Conservation (phyloP, 2,888 invertebrate species). For the Sphaerophoria taeniata region DNA sequence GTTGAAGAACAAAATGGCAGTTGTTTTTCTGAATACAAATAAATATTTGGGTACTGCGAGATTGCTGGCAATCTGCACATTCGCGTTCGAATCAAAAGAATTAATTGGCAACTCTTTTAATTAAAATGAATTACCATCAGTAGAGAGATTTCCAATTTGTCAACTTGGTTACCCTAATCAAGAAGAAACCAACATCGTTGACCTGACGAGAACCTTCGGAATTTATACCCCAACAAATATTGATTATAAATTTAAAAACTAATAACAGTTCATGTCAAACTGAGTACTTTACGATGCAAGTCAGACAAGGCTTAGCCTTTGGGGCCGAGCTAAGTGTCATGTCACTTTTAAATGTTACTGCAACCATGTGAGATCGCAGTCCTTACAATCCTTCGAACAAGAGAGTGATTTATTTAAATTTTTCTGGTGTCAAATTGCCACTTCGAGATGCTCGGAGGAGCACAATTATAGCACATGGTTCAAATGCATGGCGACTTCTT, state of each 20-base stretch:
- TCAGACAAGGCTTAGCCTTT: constrained; percentile 37
- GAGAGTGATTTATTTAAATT: constrained; percentile 69
- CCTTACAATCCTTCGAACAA: constrained; percentile 41
- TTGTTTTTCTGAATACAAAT: constrained; percentile 29
- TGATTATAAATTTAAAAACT: constrained; percentile 65
- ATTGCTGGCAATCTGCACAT: too few relatives aligned
- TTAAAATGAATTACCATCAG: too few relatives aligned
- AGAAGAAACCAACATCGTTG: too few relatives aligned
- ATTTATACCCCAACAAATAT: constrained; percentile 37
- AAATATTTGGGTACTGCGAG: too few relatives aligned
- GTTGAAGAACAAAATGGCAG: constrained; percentile 41
- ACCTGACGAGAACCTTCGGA: too few relatives aligned
- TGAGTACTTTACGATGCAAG: constrained; percentile 68
- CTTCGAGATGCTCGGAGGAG: constrained; percentile 64
- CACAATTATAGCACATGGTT: constrained; percentile 16
- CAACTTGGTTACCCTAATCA: too few relatives aligned
- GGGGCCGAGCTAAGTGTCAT: constrained; percentile 35
- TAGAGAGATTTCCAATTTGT: too few relatives aligned
- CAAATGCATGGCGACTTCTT: not conserved
- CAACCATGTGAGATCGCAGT: constrained; percentile 3
- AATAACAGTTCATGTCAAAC: constrained; percentile 61
- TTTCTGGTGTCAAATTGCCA: constrained; percentile 73
- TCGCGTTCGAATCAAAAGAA: too few relatives aligned
- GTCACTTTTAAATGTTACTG: constrained; percentile 54
- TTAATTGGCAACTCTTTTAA: too few relatives aligned